Evolutionary conservation across 2,797 vertebrate species (phyloP), one percentile per base, ranked within the genome.

Genomic region (Hippoglossus hippoglossus): DNA sequence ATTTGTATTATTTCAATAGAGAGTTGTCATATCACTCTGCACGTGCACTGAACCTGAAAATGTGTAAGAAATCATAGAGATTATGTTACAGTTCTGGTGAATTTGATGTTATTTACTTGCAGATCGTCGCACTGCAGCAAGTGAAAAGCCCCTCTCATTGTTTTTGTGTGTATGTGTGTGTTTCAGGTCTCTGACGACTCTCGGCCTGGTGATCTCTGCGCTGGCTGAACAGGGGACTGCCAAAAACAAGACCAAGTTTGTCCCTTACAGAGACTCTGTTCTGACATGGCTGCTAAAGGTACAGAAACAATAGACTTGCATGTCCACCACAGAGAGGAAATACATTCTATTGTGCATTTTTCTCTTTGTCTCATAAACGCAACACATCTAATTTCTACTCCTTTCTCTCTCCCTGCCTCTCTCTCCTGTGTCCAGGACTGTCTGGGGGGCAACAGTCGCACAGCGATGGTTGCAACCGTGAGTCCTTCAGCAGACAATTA

Each of bases 401-500:
- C 3, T 31, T 2, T 8, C 6, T 8, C 7, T 63, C 4, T 2
- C 2, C 24, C 16, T 36, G 0, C 65, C 3, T 5, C 5, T 8
- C 6, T 63, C 5, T 2, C 2, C 51, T 56, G 34, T 69, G 53
- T 85, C 2, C 80, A 99, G 98, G 97, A 99, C 85, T 98, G 97
- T 81, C 95, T 99, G 9, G 98, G 97, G 0, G 98, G 97, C 8
- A 99, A 99, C 91, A 99, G 98, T 79, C 97, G 98, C 82, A 99
- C 98, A 0, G 98, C 97, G 1, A 99, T 99, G 98, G 96, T 99
- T n/a, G 98, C 98, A 9, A 99, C 98, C 0, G 96, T 99, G 59
- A 99, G 98, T 82, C 98, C 98, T 0, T 93, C 98, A 0, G 97
- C 98, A 0, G 97, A 99, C 89, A 99, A 97, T 90, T 99, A 98